phyloP scores from a whole-genome alignment of 2,797 vertebrate genomes.

The Hemitrygon akajei region DNA sequence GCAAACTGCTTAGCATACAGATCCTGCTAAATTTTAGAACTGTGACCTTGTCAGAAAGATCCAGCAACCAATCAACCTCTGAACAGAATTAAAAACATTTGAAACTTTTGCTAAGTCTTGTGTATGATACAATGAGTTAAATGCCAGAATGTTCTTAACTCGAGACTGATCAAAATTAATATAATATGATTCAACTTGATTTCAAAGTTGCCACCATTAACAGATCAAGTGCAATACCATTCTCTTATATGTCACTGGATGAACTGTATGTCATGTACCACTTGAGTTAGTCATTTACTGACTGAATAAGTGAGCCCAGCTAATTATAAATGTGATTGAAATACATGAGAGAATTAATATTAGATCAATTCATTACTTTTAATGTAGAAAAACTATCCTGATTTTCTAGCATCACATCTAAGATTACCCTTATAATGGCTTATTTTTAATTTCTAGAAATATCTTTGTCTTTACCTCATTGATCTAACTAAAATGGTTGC shows the following conservation, averaged over 20 bases:
- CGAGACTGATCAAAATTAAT: background rate
- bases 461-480: background rate
- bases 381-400: background rate
- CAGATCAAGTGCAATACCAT: background rate
- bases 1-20: too few relatives aligned
- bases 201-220: background rate
- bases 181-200: background rate
- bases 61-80: too few relatives aligned
- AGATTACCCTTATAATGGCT: background rate
- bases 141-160: background rate
- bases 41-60: too few relatives aligned
- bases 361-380: background rate
- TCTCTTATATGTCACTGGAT: background rate
- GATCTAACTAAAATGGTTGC: background rate
- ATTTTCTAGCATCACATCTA: background rate
- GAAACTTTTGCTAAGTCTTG: background rate
- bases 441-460: background rate
- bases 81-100: background rate
- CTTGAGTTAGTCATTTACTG: background rate
- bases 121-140: background rate
- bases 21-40: too few relatives aligned
- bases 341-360: background rate
- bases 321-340: background rate
- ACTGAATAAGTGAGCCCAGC: too few relatives aligned
- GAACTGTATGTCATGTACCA: background rate